phyloP scores from a whole-genome alignment of 2,797 vertebrate genomes.

The Manis pentadactyla region DNA sequence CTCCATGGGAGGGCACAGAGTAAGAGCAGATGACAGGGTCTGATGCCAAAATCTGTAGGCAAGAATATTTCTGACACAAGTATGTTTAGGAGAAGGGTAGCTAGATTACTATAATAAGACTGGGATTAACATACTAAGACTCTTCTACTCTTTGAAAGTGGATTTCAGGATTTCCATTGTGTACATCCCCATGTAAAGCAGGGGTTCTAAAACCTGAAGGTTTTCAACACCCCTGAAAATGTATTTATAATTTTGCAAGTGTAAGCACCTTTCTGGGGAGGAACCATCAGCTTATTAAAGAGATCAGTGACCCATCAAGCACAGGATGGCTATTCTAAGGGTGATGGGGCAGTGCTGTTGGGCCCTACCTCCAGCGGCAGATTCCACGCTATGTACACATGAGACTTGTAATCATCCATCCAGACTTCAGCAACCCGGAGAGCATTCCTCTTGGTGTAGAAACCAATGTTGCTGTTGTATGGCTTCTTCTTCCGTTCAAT shows the following conservation, averaged over 20 bases:
- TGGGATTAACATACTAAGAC: background rate
- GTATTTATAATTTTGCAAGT: background rate
- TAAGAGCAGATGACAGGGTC: background rate
- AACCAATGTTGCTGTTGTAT: conserved; percentile 96
- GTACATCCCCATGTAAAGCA: background rate
- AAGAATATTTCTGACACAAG: background rate
- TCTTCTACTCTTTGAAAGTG: background rate
- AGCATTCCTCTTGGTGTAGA: conserved; percentile 96
- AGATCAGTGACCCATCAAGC: too few species aligned
- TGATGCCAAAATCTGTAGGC: background rate
- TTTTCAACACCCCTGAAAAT: background rate
- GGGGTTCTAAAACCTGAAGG: background rate
- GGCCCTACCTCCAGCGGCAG: conserved; percentile 93
- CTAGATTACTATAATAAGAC: background rate
- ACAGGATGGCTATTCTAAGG: background rate
- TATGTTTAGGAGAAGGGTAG: background rate
- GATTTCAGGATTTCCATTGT: background rate
- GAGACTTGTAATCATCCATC: conserved; percentile 98
- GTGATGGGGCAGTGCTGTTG: fast-evolving
- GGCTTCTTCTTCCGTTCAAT: conserved; percentile 97
- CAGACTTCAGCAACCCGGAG: conserved; percentile 98
- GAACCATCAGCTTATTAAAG: background rate
- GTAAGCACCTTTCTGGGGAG: background rate
- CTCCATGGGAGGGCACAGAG: fast-evolving
- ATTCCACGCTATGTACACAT: conserved; percentile 98